These are phyloP conservation scores for Caloenas nicobarica DNA, from an alignment of 2,113 vertebrate species.

Conservation along the genomic window DNA sequence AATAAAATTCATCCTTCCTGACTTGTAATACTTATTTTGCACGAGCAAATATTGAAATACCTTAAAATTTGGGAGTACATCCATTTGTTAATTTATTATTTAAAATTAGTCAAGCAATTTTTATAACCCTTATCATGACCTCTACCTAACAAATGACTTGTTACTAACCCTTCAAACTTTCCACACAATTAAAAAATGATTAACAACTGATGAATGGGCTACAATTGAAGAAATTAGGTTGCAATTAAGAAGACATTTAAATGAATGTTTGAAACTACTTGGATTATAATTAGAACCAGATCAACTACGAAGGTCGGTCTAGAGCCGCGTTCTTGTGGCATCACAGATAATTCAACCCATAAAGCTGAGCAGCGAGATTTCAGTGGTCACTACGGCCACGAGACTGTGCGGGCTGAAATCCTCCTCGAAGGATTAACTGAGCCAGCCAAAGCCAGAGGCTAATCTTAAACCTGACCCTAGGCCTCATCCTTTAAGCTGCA, in stretches of 20 bases:
- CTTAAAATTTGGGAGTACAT: neutral
- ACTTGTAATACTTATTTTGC: neutral
- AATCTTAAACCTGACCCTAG: neutral
- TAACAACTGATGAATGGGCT: constrained; percentile 66
- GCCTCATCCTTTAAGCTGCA: neutral
- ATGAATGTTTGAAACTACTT: constrained; percentile 64
- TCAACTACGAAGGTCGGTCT: constrained; percentile 27
- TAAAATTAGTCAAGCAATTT: constrained; percentile 63
- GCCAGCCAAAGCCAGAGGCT: neutral
- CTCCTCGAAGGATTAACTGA: neutral
- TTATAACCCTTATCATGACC: constrained; percentile 63
- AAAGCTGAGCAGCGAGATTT: neutral
- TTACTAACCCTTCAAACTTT: constrained; percentile 71
- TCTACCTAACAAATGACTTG: constrained; percentile 70
- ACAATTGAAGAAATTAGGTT: constrained; percentile 69
- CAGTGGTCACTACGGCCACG: neutral
- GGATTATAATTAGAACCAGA: constrained; percentile 71
- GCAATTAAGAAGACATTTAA: constrained; percentile 68
- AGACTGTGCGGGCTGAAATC: neutral
- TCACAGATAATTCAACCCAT: constrained; percentile 27
- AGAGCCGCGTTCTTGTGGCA: constrained; percentile 7
- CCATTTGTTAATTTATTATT: constrained; percentile 60
- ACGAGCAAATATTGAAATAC: neutral
- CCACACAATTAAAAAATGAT: constrained; percentile 73
- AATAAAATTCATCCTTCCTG: neutral